A percentile compares a stretch with the other conserved stretches of the same genome.
Conservation (phyloP, 2,797 vertebrate genomes). For the Fratercula arctica region DNA sequence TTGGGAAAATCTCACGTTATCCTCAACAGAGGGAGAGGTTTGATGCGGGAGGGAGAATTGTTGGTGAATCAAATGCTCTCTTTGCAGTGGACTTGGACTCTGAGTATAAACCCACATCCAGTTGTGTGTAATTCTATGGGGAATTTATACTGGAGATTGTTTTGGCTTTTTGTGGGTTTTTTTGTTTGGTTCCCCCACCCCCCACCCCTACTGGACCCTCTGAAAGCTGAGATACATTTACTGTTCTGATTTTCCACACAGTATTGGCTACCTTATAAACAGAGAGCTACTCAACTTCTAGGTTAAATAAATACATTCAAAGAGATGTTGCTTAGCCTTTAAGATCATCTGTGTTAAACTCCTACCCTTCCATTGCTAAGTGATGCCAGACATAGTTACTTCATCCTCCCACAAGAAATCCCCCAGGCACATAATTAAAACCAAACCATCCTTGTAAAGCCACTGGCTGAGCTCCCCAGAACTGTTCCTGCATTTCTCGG, state of each 20-base stretch:
- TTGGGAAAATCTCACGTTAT: not conserved
- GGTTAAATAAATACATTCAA: not conserved
- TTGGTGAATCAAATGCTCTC: not conserved
- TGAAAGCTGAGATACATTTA: not conserved
- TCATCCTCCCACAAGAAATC: slow-evolving; percentile 34
- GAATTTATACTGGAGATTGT: not conserved
- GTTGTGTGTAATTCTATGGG: not conserved
- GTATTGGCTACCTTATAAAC: not conserved
- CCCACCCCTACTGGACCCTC: not conserved
- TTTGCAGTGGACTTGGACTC: not conserved
- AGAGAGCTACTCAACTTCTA: not conserved
- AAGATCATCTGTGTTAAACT: slow-evolving; percentile 3
- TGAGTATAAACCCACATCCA: not conserved
- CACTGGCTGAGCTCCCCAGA: not conserved
- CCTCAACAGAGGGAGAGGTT: not conserved
- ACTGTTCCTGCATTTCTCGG: not conserved
- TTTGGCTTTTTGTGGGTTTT: no score
- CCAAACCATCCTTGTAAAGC: not conserved
- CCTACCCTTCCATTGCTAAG: not conserved
- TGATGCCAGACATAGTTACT: slow-evolving; percentile 15
- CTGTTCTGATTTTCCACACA: not conserved
- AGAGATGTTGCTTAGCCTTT: slow-evolving; percentile 6
- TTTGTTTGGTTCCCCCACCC: not conserved
- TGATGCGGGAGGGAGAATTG: not conserved
- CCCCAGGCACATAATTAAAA: slow-evolving; percentile 31